These are phyloP conservation scores for Fringilla coelebs DNA, from an alignment of 2,797 vertebrate genomes.

Conservation along the genomic window DNA sequence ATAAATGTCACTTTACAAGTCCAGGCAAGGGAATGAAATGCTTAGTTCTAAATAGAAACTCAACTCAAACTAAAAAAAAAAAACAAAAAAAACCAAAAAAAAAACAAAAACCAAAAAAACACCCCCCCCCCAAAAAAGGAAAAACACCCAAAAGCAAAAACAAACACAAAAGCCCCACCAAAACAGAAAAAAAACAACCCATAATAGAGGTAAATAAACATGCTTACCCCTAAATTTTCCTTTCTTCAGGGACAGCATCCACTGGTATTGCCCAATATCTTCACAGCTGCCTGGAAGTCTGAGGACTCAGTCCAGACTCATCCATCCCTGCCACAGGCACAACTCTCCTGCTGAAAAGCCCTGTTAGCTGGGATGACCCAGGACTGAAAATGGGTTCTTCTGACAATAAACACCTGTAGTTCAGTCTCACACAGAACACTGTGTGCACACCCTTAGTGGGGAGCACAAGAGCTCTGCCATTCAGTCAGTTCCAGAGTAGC, in stretches of 20 bases:
- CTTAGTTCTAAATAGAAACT: background rate
- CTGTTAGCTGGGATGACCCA: background rate
- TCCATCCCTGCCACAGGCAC: background rate
- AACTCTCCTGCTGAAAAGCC: background rate
- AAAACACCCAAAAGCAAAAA: background rate
- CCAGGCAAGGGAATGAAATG: background rate
- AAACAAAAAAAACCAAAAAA: background rate
- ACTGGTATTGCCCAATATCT: background rate
- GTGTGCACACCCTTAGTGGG: background rate
- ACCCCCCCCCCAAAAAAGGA: background rate
- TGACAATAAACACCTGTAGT: background rate
- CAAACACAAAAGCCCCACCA: accelerated
- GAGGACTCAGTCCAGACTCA: background rate
- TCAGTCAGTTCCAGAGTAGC: background rate
- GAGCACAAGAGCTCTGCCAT: background rate
- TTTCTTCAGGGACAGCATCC: background rate
- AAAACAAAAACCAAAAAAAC: no score
- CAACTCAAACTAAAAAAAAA: no score
- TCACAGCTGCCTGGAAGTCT: background rate
- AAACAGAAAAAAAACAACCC: background rate
- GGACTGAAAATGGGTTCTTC: background rate
- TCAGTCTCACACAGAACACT: background rate
- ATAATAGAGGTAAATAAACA: background rate
- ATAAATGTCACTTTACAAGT: background rate
- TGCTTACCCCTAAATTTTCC: background rate